Conservation (phyloP, 2,797 vertebrate genomes). For the Psittacula echo region DNA sequence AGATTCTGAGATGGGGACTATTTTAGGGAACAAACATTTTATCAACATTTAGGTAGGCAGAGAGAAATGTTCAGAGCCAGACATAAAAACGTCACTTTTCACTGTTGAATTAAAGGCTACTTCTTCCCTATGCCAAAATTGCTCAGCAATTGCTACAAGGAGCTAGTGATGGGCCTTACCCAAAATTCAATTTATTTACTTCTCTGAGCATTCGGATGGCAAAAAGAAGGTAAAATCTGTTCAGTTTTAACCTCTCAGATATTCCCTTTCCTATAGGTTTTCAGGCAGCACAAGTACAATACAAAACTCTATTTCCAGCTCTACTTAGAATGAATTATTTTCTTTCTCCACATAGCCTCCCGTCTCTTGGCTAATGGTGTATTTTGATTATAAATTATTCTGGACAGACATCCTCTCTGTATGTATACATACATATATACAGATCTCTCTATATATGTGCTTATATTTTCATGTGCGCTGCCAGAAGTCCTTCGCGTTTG, state of each 20-base stretch:
- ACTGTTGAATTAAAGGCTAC: not conserved
- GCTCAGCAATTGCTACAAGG: not conserved
- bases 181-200: not conserved
- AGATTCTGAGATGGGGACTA: not conserved
- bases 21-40: not conserved
- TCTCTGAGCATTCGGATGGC: not conserved
- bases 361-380: not conserved
- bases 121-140: not conserved
- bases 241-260: not conserved
- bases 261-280: not conserved
- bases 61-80: not conserved
- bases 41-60: not conserved
- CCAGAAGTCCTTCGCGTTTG: constrained; percentile 1
- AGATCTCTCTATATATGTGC: not conserved
- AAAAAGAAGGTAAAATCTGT: not conserved
- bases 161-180: not conserved
- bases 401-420: not conserved
- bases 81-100: not conserved
- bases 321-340: constrained; percentile 7
- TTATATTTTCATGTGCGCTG: not conserved
- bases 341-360: not conserved
- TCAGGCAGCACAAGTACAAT: not conserved
- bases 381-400: constrained; percentile 30
- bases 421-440: not conserved
- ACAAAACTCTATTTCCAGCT: not conserved